Percentiles rank a stretch among this genome's conserved stretches.
phyloP scores from a whole-genome alignment of 1,140 invertebrate genomes.

The Muscidifurax raptorellus region DNA sequence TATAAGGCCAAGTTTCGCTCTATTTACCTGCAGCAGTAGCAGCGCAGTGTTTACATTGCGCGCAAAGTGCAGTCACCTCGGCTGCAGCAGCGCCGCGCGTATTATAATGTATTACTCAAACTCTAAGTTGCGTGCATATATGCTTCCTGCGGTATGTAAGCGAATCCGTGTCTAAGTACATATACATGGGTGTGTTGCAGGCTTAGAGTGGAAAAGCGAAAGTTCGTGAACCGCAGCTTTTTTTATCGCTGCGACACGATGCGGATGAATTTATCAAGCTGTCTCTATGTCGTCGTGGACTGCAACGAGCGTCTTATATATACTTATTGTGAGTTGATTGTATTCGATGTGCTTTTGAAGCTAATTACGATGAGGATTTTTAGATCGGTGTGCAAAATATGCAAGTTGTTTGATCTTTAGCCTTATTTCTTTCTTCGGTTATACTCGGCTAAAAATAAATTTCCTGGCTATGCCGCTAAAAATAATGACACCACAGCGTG shows the following conservation, averaged over 20 bases:
- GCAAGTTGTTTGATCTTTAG: too few species aligned
- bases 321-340: too few species aligned
- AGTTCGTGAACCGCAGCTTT: neutral
- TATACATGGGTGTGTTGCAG: too few species aligned
- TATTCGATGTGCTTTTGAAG: too few species aligned
- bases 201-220: neutral
- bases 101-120: neutral
- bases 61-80: conserved; percentile 36
- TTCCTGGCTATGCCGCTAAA: neutral
- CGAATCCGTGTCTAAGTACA: neutral
- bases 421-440: too few species aligned
- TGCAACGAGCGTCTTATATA: too few species aligned
- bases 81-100: too few species aligned
- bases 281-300: too few species aligned
- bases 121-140: neutral
- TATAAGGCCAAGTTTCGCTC: conserved; percentile 28
- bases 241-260: too few species aligned
- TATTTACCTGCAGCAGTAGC: neutral
- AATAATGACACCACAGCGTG: neutral
- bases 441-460: neutral
- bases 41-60: conserved; percentile 27
- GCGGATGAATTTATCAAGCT: too few species aligned
- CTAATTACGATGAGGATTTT: too few species aligned
- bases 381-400: too few species aligned
- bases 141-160: neutral